Conservation (phyloP, 1,140 invertebrate species). For the Drosophila suzukii region DNA sequence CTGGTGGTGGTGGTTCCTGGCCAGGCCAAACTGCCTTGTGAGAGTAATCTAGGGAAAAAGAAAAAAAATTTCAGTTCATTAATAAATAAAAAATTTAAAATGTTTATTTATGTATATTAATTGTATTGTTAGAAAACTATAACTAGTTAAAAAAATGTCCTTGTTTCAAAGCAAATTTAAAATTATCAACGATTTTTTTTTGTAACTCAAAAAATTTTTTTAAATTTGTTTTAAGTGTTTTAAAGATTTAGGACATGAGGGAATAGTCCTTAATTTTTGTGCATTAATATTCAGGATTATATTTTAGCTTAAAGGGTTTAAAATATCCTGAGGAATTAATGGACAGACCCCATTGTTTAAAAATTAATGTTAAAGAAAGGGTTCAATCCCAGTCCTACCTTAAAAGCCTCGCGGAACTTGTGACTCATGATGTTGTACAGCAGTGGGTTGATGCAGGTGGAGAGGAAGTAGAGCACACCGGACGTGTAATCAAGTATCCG, state of each 20-base stretch:
- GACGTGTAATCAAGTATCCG: conserved; percentile 88
- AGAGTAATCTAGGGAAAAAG: conserved; percentile 56
- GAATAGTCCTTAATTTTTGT: no score
- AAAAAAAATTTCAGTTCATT: not conserved
- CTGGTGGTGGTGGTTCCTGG: conserved; percentile 60
- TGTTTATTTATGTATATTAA: no score
- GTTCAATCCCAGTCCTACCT: conserved; percentile 85
- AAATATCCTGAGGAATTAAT: not conserved
- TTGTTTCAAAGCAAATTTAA: no score
- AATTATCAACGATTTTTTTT: no score
- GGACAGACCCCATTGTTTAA: not conserved
- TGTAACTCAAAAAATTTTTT: no score
- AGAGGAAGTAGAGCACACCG: conserved; percentile 90
- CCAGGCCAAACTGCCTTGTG: conserved; percentile 66
- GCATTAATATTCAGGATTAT: no score
- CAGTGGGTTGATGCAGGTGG: conserved; percentile 92
- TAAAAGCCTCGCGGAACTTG: conserved; percentile 93
- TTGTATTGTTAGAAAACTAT: no score
- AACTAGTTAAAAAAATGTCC: no score
- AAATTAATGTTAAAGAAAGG: not conserved
- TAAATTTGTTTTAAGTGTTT: no score
- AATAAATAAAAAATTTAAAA: no score
- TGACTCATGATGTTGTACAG: conserved; percentile 95
- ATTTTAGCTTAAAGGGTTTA: no score
- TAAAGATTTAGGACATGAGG: no score